Conservation (phyloP, 1,140 invertebrate species). For the Mactra quadrangularis region DNA sequence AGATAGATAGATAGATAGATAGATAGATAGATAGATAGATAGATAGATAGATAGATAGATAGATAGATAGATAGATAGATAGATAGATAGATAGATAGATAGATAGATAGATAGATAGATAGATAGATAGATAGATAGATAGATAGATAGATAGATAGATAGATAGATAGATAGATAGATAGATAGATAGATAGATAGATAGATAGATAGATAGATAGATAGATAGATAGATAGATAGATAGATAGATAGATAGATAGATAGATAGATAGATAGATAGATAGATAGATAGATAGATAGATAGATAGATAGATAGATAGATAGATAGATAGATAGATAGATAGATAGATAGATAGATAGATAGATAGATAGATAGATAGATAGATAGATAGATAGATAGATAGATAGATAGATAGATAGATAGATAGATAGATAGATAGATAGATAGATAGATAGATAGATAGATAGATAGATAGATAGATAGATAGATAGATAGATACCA, state of each 20-base stretch:
- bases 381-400: conserved; percentile 3
- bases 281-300: conserved; percentile 3
- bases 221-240: conserved; percentile 3
- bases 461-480: conserved; percentile 3
- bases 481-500: conserved; percentile 3
- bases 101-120: conserved; percentile 3
- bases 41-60: conserved; percentile 3
- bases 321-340: conserved; percentile 3
- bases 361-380: conserved; percentile 3
- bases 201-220: conserved; percentile 3
- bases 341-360: conserved; percentile 3
- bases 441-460: conserved; percentile 3
- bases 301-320: too few species aligned
- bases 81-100: conserved; percentile 3
- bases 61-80: conserved; percentile 3
- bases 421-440: conserved; percentile 3
- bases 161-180: too few species aligned
- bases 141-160: conserved; percentile 3
- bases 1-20: conserved; percentile 3
- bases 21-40: conserved; percentile 3
- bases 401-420: conserved; percentile 3
- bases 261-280: too few species aligned
- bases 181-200: conserved; percentile 3
- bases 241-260: conserved; percentile 3
- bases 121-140: conserved; percentile 3